These are phyloP conservation scores for Galemys pyrenaicus DNA, from an alignment of 2,113 vertebrate genomes.

Conservation along the genomic window DNA sequence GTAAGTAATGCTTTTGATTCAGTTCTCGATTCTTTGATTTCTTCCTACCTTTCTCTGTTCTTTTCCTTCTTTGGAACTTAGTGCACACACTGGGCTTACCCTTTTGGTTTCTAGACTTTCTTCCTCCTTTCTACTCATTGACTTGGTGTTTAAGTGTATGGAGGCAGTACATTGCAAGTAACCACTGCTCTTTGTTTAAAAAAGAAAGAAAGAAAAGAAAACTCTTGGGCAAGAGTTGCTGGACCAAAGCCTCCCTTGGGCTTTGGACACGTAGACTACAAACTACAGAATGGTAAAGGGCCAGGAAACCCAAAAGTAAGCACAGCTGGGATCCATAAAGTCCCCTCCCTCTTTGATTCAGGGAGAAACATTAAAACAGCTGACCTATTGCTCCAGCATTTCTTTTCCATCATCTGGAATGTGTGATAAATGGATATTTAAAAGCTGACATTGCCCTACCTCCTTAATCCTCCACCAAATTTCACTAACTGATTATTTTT, in stretches of 20 bases:
- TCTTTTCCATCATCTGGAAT: not conserved
- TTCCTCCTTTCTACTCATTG: not conserved
- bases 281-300: conserved; percentile 65
- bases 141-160: not conserved
- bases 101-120: not conserved
- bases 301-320: conserved; percentile 82
- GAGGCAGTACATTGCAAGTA: not conserved
- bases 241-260: not conserved
- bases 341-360: conserved; percentile 54
- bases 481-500: conserved; percentile 57
- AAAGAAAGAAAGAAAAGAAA: not conserved
- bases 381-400: conserved; percentile 35
- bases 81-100: not conserved
- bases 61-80: not conserved
- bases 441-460: conserved; percentile 53
- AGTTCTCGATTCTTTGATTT: no score
- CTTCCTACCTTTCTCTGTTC: not conserved
- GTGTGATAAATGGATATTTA: conserved; percentile 2
- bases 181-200: not conserved
- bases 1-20: not conserved
- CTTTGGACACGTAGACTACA: conserved; percentile 54
- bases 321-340: conserved; percentile 83
- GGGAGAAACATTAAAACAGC: conserved; percentile 71
- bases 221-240: not conserved
- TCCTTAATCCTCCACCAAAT: conserved; percentile 45